These are phyloP conservation scores for Nerophis lumbriciformis DNA, from an alignment of 2,113 vertebrate species.

Conservation along the genomic window DNA sequence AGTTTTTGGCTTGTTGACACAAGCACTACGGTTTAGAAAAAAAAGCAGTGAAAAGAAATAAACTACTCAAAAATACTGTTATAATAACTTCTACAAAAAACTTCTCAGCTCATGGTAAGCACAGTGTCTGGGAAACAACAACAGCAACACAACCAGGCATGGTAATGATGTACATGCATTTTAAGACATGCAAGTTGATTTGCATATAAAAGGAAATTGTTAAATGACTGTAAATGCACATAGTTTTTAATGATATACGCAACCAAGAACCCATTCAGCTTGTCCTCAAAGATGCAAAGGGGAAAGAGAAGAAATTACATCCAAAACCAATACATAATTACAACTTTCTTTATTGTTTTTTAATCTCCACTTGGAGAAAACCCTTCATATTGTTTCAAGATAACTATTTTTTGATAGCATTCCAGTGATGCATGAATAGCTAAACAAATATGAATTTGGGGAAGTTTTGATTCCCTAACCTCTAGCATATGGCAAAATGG, in stretches of 20 bases:
- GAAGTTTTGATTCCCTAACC: constrained; percentile 5
- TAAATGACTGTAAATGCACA: not conserved
- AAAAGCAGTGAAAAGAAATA: not conserved
- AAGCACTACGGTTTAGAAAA: not conserved
- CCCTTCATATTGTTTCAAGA: constrained; percentile 18
- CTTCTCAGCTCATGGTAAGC: not conserved
- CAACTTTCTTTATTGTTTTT: constrained; percentile 14
- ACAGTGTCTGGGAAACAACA: not conserved
- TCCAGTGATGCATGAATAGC: constrained; percentile 16
- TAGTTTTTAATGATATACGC: constrained; percentile 9
- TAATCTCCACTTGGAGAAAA: constrained; percentile 15
- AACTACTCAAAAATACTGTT: not conserved
- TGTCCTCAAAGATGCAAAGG: constrained; percentile 1
- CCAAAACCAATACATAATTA: constrained; percentile 28
- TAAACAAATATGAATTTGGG: not conserved
- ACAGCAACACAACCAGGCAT: not conserved
- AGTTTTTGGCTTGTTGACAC: too few relatives aligned
- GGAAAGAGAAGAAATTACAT: constrained; percentile 1
- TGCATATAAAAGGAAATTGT: not conserved
- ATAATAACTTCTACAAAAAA: not conserved
- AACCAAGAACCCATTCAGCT: constrained; percentile 10
- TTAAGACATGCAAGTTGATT: not conserved
- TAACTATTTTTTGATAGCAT: constrained; percentile 34
- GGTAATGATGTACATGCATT: constrained; percentile 2
- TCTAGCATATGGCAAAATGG: not conserved